Evolutionary conservation across 2,797 vertebrate species (phyloP), one percentile per base, ranked within the genome.

Genomic region (Tarsius wallacei): DNA sequence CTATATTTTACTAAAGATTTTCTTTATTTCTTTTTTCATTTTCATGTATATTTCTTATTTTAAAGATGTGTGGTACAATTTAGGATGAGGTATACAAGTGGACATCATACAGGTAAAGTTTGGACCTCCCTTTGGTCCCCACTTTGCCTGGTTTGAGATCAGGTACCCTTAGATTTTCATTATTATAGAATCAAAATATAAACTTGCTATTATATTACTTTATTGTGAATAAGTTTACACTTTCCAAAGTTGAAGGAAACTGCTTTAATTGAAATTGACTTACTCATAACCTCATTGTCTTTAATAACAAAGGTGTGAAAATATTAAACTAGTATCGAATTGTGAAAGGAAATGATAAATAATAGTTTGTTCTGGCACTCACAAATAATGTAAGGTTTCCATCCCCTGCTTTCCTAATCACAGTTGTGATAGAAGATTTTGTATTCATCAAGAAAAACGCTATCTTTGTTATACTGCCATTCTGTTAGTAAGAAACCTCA

Each of bases 1-100:
- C 36, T 93, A 55, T 36, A 77, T 95, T 53, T 61, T 70, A 71
- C 70, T 61, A 91, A 78, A 26, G 15, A 24, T 61, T 86, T 89
- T 64, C 31, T 51, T 82, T 22, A 36, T 51, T 51, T 42, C 42
- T 42, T 42, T 42, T 42, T 42, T 42, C 42, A 5, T 42, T 42
- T 42, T 42, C 42, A 42, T 42, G 42, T 42, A 42, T 42, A 42
- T 42, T 42, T 42, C 42, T 42, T 42, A 42, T 42, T 42, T 42
- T 42, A 42, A 42, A 42, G 42, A 42, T 42, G 42, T 42, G 42
- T 42, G 42, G 42, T 42, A 42, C 42, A 42, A 5, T 42, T 42
- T 42, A 42, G 42, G 42, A 42, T 42, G 42, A 42, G 42, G 42
- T 42, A 42, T 42, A 42, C 42, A 42, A 42, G 42, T 42, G 42